These are phyloP conservation scores for Drosophila meridiana DNA, from an alignment of 2,888 invertebrate species.

Conservation along the genomic window DNA sequence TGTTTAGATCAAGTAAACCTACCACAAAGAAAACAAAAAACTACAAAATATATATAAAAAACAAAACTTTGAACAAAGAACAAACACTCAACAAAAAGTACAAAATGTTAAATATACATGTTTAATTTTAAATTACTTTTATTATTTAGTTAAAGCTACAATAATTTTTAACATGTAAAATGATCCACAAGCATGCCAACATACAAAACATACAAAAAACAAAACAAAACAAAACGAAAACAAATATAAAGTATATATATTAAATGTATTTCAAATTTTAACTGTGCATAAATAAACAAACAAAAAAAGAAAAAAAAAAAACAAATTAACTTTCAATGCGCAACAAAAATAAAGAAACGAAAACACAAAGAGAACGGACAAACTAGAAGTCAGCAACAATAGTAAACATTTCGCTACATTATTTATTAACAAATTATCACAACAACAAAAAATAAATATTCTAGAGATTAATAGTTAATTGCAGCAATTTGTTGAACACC, in stretches of 20 bases:
- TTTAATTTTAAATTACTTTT: slow-evolving; percentile 76
- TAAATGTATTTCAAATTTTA: slow-evolving; percentile 55
- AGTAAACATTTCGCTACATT: slow-evolving; percentile 50
- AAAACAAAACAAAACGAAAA: slow-evolving; percentile 20
- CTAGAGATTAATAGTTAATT: slow-evolving; percentile 53
- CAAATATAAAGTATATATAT: slow-evolving; percentile 29
- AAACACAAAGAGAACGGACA: slow-evolving; percentile 9
- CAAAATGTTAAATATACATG: slow-evolving; percentile 82
- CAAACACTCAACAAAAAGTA: slow-evolving; percentile 79
- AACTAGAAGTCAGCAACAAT: slow-evolving; percentile 43
- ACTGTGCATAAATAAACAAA: slow-evolving; percentile 42
- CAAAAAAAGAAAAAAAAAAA: slow-evolving; percentile 2
- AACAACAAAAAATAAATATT: slow-evolving; percentile 34
- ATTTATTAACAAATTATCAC: slow-evolving; percentile 37
- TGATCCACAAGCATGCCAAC: slow-evolving; percentile 59
- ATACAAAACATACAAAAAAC: slow-evolving; percentile 31
- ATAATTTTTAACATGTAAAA: slow-evolving; percentile 61
- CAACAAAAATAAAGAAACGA: slow-evolving; percentile 10
- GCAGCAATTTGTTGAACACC: slow-evolving; percentile 53
- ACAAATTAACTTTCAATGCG: slow-evolving; percentile 25
- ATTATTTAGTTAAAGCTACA: slow-evolving; percentile 73
- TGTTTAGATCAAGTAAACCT: slow-evolving; percentile 58
- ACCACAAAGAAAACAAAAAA: slow-evolving; percentile 48
- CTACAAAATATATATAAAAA: slow-evolving; percentile 18
- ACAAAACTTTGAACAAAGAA: slow-evolving; percentile 59